These are phyloP conservation scores for Alloscopus bannaensis DNA, from an alignment of 2,888 invertebrate genomes.

Conservation along the genomic window DNA sequence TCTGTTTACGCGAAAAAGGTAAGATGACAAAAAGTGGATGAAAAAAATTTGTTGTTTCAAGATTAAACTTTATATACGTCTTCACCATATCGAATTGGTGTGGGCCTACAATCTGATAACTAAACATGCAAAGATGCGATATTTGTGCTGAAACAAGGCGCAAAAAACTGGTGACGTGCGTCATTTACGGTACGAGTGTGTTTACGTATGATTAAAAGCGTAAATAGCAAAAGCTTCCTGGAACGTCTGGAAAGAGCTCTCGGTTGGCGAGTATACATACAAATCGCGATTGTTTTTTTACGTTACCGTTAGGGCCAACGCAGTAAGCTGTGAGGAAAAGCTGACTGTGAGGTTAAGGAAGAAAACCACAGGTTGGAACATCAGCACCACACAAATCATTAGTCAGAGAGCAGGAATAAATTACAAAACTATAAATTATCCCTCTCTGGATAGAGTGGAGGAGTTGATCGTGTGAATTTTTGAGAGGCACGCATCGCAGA, in stretches of 20 bases:
- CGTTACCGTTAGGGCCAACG: too few relatives aligned
- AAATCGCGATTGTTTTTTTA: too few relatives aligned
- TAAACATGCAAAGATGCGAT: too few relatives aligned
- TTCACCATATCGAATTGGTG: background rate
- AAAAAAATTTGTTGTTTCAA: background rate
- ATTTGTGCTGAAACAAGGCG: background rate
- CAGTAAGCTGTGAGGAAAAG: background rate
- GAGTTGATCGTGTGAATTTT: slow-evolving; percentile 39
- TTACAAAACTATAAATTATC: background rate
- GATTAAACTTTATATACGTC: background rate
- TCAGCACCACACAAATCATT: background rate
- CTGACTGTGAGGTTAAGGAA: background rate
- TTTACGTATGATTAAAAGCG: too few relatives aligned
- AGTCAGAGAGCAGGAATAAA: background rate
- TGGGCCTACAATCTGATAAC: too few relatives aligned
- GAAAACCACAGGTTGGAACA: too few relatives aligned
- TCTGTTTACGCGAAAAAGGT: background rate
- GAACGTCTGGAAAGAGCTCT: too few relatives aligned
- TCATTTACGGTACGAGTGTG: too few relatives aligned
- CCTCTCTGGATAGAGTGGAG: background rate
- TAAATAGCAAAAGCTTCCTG: too few relatives aligned
- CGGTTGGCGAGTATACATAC: too few relatives aligned
- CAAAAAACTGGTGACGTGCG: slow-evolving; percentile 1
- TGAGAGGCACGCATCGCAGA: background rate
- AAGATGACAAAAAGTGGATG: background rate